Evolutionary conservation across 1,140 invertebrate genomes (phyloP), one percentile per base, ranked within the genome.

Genomic region (Eumeta japonica): DNA sequence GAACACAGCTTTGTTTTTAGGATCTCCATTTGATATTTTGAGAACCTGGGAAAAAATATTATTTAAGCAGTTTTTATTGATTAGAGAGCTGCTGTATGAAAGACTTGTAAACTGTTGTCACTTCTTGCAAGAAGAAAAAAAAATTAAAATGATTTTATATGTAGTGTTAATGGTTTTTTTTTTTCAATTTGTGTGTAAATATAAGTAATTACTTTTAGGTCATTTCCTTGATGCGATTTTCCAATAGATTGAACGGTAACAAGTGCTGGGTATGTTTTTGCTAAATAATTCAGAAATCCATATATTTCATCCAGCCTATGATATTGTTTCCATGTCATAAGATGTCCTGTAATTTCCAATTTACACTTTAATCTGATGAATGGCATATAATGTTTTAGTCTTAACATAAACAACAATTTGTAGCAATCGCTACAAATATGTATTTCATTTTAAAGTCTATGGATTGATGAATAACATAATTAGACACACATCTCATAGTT

Each of bases 291-390:
- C 45, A 90, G 60, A 57, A 86, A 90, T n/a, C 75, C 80, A 41
- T 85, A 62, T 24, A 89, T 88, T 51, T 88, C 87, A 57, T 64
- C 72, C 3, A 88, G 45, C 43, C 86, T 79, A 56, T 90, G 88
- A 57, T 90, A 92, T 28, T 86, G 79, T 54, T 83, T 83, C 86
- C 88, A 91, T n/a, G 86, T 88, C 77, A 91, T 80, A 7, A 83
- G 80, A 50, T 91, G 87, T 30, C 86, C 88, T 87, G 53, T 39
- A 62, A 48, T 51, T 31, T n/a, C n/a, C n/a, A n/a, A n/a, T n/a
- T n/a, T n/a, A n/a, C n/a, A n/a, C n/a, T n/a, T n/a, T n/a, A n/a
- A n/a, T n/a, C n/a, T n/a, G n/a, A n/a, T n/a, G n/a, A n/a, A n/a
- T n/a, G n/a, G n/a, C n/a, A n/a, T n/a, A n/a, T n/a, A n/a, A n/a